Conservation (phyloP, 2,888 invertebrate species). For the Apotomis turbidana region DNA sequence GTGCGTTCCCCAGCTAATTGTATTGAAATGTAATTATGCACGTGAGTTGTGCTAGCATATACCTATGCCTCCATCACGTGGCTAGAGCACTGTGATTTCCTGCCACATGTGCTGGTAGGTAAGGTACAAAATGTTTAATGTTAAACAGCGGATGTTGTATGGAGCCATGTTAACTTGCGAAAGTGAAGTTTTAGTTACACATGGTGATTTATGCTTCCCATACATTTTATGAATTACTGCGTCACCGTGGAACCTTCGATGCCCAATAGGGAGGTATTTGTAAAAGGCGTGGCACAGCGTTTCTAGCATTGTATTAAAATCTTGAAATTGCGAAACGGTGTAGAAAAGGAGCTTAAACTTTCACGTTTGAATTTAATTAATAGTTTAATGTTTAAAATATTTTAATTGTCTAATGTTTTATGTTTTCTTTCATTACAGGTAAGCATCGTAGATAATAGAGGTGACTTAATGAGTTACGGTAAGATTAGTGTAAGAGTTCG, state of each 20-base stretch:
- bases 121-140: slow-evolving; percentile 19
- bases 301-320: not conserved
- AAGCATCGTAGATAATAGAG: slow-evolving; percentile 48
- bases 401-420: slow-evolving; percentile 24
- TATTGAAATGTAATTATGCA: slow-evolving; percentile 37
- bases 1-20: slow-evolving; percentile 32
- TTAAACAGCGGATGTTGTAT: slow-evolving; percentile 35
- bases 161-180: slow-evolving; percentile 31
- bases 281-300: slow-evolving; percentile 3
- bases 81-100: slow-evolving; percentile 1
- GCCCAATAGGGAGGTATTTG: slow-evolving; percentile 21
- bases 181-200: slow-evolving; percentile 39
- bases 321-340: not conserved
- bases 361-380: slow-evolving; percentile 6
- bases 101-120: not conserved
- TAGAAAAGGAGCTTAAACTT: slow-evolving; percentile 4
- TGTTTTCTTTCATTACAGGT: slow-evolving; percentile 52
- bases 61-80: slow-evolving; percentile 26
- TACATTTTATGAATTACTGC: slow-evolving; percentile 35
- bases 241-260: slow-evolving; percentile 4
- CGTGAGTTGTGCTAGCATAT: slow-evolving; percentile 24
- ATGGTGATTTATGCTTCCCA: slow-evolving; percentile 40
- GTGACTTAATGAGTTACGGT: slow-evolving; percentile 3
- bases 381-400: slow-evolving; percentile 2
- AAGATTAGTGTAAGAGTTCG: slow-evolving; percentile 11